Evolutionary conservation across 64 coral and sea anemone species (phyloP), one percentile per base, ranked within the genome.

Genomic region (Stichodactyla helianthus): DNA sequence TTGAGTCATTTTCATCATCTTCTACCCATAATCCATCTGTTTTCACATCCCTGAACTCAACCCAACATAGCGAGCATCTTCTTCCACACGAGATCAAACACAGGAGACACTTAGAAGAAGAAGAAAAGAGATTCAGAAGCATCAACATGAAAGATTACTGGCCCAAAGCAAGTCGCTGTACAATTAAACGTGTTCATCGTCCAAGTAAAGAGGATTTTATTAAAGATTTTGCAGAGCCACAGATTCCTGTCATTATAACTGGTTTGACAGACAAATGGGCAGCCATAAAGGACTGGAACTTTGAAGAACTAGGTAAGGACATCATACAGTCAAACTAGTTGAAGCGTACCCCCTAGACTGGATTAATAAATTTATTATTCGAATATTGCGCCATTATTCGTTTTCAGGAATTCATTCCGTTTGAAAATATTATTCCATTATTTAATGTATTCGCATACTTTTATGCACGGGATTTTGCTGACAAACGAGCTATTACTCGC

Each of bases 191-290:
- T 14, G 51, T 87, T 50, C 84, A 92, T 74, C 79, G 71, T n/a
- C 93, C 93, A 20, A 65, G 65, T 25, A 87, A 67, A 83, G 83
- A 95, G 77, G 65, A 63, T 2, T 95, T 95, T 58, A 50, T 92
- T 7, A 60, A 89, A 71, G 44, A 57, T 7, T 95, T 86, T 82
- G 76, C 89, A 59, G 87, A 89, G 31, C 82, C 51, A 54, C 82
- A 89, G 44, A 95, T 82, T 35, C 90, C 93, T 53, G 90, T 60
- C 23, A 95, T 95, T 82, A 83, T 95, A 71, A 95, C 90, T 23
- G 90, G 91, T 20, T 55, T 89, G 84, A 92, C 86, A 59, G 94
- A 95, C 65, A 60, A 86, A 8, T 95, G 87, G 90, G 80, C 51
- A 79, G 91, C 87, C 12, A 87, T 82, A 23, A 87, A 89, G 50